These are phyloP conservation scores for Bombylius major DNA, from an alignment of 2,888 invertebrate species.

Conservation along the genomic window DNA sequence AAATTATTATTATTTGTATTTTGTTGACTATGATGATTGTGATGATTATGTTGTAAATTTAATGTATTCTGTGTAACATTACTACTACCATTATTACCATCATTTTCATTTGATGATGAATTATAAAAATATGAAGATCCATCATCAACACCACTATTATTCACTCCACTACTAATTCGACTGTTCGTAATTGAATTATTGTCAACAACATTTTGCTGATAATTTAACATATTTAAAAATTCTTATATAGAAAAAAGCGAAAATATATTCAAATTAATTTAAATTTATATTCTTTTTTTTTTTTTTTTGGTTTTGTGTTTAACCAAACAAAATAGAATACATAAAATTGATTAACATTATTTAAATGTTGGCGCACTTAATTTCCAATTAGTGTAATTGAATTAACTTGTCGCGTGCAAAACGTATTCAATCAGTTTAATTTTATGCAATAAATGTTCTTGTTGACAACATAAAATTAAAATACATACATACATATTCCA, in stretches of 20 bases:
- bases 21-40: too few species aligned
- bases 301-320: neutral
- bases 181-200: conserved; percentile 2
- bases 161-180: too few species aligned
- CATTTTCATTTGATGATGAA: neutral
- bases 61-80: neutral
- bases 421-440: neutral
- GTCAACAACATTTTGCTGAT: conserved; percentile 18
- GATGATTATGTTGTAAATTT: neutral
- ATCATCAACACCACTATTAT: neutral
- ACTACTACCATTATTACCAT: neutral
- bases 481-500: too few species aligned
- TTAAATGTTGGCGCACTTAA: conserved; percentile 1
- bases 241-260: neutral
- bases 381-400: conserved; percentile 16
- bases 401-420: conserved; percentile 19
- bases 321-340: too few species aligned
- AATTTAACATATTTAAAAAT: conserved; percentile 21
- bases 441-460: too few species aligned
- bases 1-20: too few species aligned
- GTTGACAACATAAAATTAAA: too few species aligned
- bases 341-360: too few species aligned
- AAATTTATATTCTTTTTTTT: too few species aligned
- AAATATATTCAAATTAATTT: neutral
- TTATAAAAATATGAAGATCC: neutral